phyloP scores from a whole-genome alignment of 2,113 vertebrate species.

The Spermophilus dauricus region DNA sequence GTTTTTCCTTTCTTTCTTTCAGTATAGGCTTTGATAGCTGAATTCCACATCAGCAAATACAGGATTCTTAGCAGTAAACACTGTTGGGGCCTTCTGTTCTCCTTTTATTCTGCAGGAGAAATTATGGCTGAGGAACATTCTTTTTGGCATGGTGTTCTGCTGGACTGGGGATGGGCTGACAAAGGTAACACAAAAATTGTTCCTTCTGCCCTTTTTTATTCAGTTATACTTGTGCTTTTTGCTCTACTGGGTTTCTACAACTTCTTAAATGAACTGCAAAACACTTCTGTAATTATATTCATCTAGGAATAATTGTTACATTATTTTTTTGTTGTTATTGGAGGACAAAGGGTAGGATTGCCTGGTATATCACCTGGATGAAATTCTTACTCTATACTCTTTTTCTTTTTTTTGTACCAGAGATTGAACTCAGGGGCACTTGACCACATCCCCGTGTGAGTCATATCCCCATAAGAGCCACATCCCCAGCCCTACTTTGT shows the following conservation, averaged over 20 bases:
- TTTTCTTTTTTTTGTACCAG: no score
- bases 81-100: neutral
- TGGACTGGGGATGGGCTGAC: neutral
- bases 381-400: neutral
- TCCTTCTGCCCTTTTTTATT: neutral
- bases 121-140: neutral
- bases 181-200: neutral
- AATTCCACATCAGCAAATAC: neutral
- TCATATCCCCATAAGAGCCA: no score
- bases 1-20: no score
- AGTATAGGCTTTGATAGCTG: no score
- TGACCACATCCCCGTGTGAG: no score
- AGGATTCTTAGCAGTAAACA: neutral
- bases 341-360: no score
- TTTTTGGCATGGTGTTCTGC: no score
- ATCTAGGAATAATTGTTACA: neutral
- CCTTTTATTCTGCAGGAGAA: neutral
- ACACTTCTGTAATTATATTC: neutral
- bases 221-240: neutral
- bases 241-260: neutral
- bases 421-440: no score
- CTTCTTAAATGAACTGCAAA: neutral
- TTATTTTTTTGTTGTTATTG: no score
- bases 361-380: neutral
- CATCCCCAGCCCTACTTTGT: no score